Percentiles rank a stretch among this genome's conserved stretches.
phyloP scores from a whole-genome alignment of 2,797 vertebrate genomes.

The Pangasius larnaudii region DNA sequence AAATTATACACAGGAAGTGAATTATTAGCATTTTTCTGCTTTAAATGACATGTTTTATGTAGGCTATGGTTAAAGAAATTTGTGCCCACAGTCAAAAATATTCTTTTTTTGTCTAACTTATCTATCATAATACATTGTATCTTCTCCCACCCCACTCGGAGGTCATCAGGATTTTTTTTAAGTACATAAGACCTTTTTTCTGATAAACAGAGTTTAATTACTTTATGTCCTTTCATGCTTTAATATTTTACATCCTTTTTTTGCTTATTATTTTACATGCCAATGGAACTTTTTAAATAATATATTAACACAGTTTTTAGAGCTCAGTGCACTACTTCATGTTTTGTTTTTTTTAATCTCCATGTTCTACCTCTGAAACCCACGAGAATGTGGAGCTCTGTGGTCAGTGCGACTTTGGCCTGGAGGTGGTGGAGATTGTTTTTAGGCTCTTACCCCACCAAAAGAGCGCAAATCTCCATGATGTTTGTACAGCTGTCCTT shows the following conservation, averaged over 20 bases:
- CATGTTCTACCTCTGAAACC: slow-evolving; percentile 13
- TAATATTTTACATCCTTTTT: not conserved
- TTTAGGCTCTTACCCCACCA: slow-evolving; percentile 40
- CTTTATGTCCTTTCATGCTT: not conserved
- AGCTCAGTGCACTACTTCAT: not conserved
- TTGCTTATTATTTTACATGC: not conserved
- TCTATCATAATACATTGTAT: not conserved
- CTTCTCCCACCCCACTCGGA: not conserved
- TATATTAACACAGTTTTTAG: not conserved
- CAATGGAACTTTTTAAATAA: not conserved
- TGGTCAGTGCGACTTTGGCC: slow-evolving; percentile 35
- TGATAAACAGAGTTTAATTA: not conserved
- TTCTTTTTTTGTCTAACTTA: not conserved
- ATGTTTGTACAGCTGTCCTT: slow-evolving; percentile 53
- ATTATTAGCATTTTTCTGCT: not conserved
- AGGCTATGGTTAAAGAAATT: no score
- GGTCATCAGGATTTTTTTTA: not conserved
- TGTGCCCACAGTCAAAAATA: not conserved
- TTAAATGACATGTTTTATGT: not conserved
- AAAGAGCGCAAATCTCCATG: slow-evolving; percentile 39
- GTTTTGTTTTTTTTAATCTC: slow-evolving; percentile 16
- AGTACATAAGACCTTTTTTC: not conserved
- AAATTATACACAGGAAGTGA: not conserved
- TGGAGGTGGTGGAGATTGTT: slow-evolving; percentile 36
- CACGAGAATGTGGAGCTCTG: slow-evolving; percentile 26